phyloP scores from a whole-genome alignment of 2,113 vertebrate genomes.

The Gnathonemus echidnorhynchus region DNA sequence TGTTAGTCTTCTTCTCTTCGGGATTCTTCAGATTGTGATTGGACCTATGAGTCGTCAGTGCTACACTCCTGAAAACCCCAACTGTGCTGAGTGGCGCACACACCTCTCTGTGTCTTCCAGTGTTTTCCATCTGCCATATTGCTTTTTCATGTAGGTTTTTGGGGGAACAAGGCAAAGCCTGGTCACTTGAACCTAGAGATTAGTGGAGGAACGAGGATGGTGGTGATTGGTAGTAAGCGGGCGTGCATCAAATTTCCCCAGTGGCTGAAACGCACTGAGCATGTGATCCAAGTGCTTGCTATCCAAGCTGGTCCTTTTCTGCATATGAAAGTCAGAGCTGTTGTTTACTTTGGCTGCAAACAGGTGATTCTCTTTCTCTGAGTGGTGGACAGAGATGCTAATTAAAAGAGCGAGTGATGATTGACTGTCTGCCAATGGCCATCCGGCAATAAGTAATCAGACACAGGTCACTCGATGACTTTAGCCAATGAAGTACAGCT shows the following conservation, averaged over 20 bases:
- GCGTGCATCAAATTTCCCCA: not conserved
- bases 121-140: not conserved
- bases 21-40: not conserved
- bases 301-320: not conserved
- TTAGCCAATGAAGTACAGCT: not conserved
- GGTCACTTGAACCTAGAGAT: not conserved
- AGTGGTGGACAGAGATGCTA: not conserved
- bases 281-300: not conserved
- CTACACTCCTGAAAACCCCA: not conserved
- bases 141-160: not conserved
- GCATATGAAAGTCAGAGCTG: not conserved
- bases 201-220: not conserved
- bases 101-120: too few species aligned
- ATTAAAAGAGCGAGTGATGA: not conserved
- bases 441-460: not conserved
- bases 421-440: not conserved
- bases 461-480: not conserved
- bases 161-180: not conserved
- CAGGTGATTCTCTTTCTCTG: not conserved
- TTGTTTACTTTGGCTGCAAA: not conserved
- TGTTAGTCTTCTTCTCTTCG: not conserved
- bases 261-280: not conserved
- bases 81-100: not conserved
- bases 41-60: not conserved
- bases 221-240: too few species aligned